Evolutionary conservation across 2,113 vertebrate genomes (phyloP), one percentile per base, ranked within the genome.

Genomic region (Xyrauchen texanus): DNA sequence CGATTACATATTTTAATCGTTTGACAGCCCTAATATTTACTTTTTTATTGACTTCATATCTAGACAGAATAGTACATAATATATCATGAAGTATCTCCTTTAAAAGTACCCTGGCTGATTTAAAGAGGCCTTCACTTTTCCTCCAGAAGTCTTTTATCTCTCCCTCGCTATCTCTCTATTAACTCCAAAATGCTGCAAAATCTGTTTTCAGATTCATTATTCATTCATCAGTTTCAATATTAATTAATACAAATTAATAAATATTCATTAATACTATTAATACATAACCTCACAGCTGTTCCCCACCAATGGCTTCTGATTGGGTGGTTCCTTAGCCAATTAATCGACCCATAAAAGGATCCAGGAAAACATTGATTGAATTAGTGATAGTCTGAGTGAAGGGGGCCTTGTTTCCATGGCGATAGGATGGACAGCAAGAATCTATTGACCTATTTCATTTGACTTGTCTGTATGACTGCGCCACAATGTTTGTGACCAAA

Each of bases 291-390:
- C 21, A 34, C 21, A 34, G 21, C 21, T 34, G 21, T 34, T 34
- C 21, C 21, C 21, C 1, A 49, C 47, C 0, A 2, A 6, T 5
- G 44, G 46, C 71, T 51, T 49, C 58, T 74, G 44, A 49, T 74
- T 74, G 58, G 71, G 15, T 4, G 11, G 5, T 45, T 13, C 62
- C 55, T 21, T 67, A 53, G 44, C 77, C 76, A 78, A 72, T 75
- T 55, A 51, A 75, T 34, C 4, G 34, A 21, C 7, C 52, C 12
- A 34, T 34, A 34, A 34, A 34, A 34, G 16, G 47, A 65, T 58
- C 21, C 55, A 58, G 46, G 62, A 76, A 82, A 81, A 83, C 64
- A 72, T 83, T 83, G 84, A 83, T 87, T 87, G 81, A 82, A 85
- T 85, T 86, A 76, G 77, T 6, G 53, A 72, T 74, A 62, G 76